Evolutionary conservation across 2,888 invertebrate genomes (phyloP).

Genomic region (Macaria liturata): DNA sequence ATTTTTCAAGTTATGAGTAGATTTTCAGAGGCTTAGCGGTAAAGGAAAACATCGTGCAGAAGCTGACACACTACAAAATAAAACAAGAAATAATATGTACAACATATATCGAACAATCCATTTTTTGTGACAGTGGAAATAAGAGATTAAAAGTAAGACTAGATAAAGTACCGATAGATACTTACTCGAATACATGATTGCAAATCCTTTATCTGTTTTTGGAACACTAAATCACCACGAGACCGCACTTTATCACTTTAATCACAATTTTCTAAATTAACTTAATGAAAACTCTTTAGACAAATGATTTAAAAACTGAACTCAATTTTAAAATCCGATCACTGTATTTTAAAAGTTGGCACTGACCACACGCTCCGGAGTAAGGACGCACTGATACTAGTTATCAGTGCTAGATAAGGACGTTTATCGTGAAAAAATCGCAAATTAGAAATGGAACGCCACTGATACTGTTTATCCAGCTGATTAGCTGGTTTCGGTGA

Average conservation of each 20-base stretch:
- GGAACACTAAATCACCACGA: too few relatives aligned
- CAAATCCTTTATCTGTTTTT: too few relatives aligned
- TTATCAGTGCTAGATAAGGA: conserved; percentile 29
- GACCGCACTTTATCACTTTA: too few relatives aligned
- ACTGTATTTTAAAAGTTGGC: not conserved
- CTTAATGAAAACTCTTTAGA: too few relatives aligned
- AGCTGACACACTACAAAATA: too few relatives aligned
- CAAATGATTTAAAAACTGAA: too few relatives aligned
- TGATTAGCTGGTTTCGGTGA: conserved; percentile 7
- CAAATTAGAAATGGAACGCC: conserved; percentile 28
- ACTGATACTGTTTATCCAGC: conserved; percentile 18
- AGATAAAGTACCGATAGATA: conserved; percentile 5
- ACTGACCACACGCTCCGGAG: conserved; percentile 19
- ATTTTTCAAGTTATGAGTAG: too few relatives aligned
- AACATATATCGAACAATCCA: not conserved
- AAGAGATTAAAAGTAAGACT: not conserved
- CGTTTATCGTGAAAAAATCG: conserved; percentile 30
- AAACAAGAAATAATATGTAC: not conserved
- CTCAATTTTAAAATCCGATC: too few relatives aligned
- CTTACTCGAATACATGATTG: conserved; percentile 52
- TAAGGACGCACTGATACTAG: conserved; percentile 26
- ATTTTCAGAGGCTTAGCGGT: too few relatives aligned
- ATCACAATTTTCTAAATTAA: too few relatives aligned
- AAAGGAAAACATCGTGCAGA: too few relatives aligned
- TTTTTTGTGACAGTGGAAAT: not conserved